Base-by-base conservation (phyloP, 2,888 invertebrate species). In the Nebria brevicollis region DNA sequence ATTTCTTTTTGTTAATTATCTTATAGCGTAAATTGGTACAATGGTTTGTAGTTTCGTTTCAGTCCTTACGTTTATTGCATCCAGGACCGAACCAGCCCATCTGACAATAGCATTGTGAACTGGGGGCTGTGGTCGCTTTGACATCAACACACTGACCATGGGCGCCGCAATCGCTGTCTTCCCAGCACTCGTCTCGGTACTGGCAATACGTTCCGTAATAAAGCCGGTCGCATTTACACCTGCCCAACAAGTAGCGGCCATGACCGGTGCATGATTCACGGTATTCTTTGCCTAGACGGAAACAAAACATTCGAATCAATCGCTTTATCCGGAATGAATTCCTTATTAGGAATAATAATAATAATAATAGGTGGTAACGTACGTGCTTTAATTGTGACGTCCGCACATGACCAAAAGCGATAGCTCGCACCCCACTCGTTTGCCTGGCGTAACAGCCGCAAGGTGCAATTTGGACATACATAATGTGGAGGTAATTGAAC, bases 331-430 rank as follows among this genome's bases (percentile, higher is more conserved):
- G 7, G 66, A 15, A 66, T 15, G 2, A 66, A 13, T 15, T 4
- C 66, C 54, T 2, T 6, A 54, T 54, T 8, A 54, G 54, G 8
- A 54, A 11, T 54, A 8, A 3, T 13, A 54, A 43, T 43, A 8
- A 54, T 13, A 13, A 34, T 34, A 34, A 34, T 34, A 4, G 34
- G 34, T 66, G 15, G 66, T 66, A 66, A 20, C 68, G 68, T 85
- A 93, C 93, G 91, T n/a, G 89, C 88, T 83, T 93, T 90, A 82
- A 98, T 95, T 86, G 97, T 96, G 78, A 98, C 95, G 89, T 98
- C 98, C 2, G 98, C 95, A 87, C 98, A 98, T 0, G 97, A 97
- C 97, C 97, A 98, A 91, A 98, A 98, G 83, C 94, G 91, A 89
- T 98, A 98, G 85, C 91, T 92, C 79, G 91, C 90, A 41, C 89